Conservation (phyloP, 2,888 invertebrate species). For the Drosophila mulleri region DNA sequence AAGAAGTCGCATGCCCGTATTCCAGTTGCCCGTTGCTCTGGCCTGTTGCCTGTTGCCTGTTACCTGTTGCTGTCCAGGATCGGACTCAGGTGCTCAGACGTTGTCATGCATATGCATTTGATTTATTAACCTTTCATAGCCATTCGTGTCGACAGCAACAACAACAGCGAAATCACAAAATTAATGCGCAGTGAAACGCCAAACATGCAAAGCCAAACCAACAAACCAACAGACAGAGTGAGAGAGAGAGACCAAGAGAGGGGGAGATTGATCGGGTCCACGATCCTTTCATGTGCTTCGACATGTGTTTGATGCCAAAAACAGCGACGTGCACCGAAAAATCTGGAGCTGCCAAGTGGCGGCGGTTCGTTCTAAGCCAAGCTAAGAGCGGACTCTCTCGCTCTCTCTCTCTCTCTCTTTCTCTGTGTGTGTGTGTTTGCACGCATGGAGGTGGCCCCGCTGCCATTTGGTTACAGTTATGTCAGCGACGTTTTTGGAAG, state of each 20-base stretch:
- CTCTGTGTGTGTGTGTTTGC: slow-evolving; percentile 21
- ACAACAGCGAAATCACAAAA: slow-evolving; percentile 64
- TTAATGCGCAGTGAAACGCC: slow-evolving; percentile 81
- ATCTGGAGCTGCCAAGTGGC: slow-evolving; percentile 64
- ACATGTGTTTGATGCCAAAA: slow-evolving; percentile 79
- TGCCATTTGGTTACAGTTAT: slow-evolving; percentile 71
- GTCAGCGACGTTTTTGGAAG: slow-evolving; percentile 78
- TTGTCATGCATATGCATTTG: slow-evolving; percentile 78
- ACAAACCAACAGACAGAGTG: slow-evolving; percentile 5
- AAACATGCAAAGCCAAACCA: slow-evolving; percentile 69
- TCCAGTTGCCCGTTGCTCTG: not conserved
- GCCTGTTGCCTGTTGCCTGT: slow-evolving; percentile 10
- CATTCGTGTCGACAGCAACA: slow-evolving; percentile 78
- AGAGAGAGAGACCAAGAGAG: not conserved
- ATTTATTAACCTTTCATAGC: slow-evolving; percentile 81
- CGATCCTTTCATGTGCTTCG: slow-evolving; percentile 78
- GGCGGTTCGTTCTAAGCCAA: slow-evolving; percentile 58
- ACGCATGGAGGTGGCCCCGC: slow-evolving; percentile 66
- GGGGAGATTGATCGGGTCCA: slow-evolving; percentile 21
- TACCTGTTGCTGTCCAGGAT: slow-evolving; percentile 33
- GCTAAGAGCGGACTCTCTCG: slow-evolving; percentile 11
- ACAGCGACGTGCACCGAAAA: slow-evolving; percentile 77
- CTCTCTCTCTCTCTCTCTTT: not conserved
- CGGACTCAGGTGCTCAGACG: slow-evolving; percentile 67
- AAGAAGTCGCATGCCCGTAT: slow-evolving; percentile 33